phyloP scores from a whole-genome alignment of 2,113 vertebrate species.

The Nipponia nippon region DNA sequence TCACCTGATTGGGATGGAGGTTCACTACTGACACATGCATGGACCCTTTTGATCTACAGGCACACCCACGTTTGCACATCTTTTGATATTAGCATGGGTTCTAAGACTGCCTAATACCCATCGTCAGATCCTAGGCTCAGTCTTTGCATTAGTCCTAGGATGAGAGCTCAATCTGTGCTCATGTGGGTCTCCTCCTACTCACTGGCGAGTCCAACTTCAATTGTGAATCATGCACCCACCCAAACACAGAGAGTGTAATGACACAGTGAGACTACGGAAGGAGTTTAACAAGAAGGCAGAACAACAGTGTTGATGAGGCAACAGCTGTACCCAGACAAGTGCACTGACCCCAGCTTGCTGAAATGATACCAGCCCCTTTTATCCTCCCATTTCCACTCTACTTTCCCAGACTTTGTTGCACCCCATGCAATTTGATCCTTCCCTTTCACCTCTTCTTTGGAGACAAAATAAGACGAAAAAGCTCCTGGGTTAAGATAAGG shows the following conservation, averaged over 20 bases:
- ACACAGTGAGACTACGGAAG: not conserved
- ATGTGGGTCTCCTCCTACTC: not conserved
- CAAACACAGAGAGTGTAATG: not conserved
- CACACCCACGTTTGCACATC: not conserved
- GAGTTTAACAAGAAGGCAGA: not conserved
- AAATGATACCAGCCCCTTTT: not conserved
- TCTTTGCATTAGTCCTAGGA: not conserved
- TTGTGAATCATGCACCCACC: fast-evolving
- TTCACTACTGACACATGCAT: not conserved
- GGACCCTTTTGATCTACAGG: not conserved
- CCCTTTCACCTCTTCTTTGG: not conserved
- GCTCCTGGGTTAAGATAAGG: not conserved
- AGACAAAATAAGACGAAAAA: not conserved
- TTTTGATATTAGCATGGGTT: not conserved
- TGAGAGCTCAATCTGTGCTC: fast-evolving
- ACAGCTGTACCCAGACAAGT: not conserved
- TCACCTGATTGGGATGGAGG: not conserved
- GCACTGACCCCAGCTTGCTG: not conserved
- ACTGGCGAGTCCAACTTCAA: fast-evolving
- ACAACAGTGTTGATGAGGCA: not conserved
- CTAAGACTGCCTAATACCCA: not conserved
- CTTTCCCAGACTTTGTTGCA: not conserved
- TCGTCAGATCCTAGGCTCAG: not conserved
- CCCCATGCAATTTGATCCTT: not conserved
- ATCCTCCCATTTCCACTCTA: not conserved